A percentile compares a stretch with the other conserved stretches of the same genome.
Conservation (phyloP, 2,888 invertebrate genomes). For the Steinernema carpocapsae region DNA sequence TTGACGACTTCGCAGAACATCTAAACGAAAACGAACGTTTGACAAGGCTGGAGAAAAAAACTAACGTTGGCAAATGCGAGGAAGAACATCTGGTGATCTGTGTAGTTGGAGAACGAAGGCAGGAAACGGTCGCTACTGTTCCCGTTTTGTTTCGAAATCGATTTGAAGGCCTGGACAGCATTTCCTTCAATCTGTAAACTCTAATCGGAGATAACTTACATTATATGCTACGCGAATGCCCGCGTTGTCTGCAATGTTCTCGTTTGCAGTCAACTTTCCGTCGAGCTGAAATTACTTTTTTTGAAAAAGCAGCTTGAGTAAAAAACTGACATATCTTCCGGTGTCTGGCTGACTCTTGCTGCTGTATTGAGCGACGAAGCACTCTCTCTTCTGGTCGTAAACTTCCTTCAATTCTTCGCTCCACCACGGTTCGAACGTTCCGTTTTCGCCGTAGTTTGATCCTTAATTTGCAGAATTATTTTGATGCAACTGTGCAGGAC, state of each 20-base stretch:
- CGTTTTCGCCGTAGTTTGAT: constrained; percentile 60
- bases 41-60: neutral
- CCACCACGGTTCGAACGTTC: constrained; percentile 63
- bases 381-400: constrained; percentile 58
- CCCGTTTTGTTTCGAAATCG: neutral
- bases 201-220: neutral
- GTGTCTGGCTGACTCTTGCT: constrained; percentile 54
- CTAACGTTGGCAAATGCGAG: constrained; percentile 69
- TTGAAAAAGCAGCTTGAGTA: too few species aligned
- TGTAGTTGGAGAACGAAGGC: constrained; percentile 67
- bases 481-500: neutral
- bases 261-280: constrained; percentile 61
- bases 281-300: constrained; percentile 54
- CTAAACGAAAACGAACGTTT: too few species aligned
- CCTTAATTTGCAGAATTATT: constrained; percentile 43
- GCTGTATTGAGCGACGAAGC: constrained; percentile 61
- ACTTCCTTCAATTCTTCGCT: constrained; percentile 54
- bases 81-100: constrained; percentile 71
- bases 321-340: constrained; percentile 47
- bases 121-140: constrained; percentile 62
- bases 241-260: constrained; percentile 66
- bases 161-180: neutral
- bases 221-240: constrained; percentile 55
- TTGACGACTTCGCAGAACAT: constrained; percentile 62
- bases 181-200: neutral